Evolutionary conservation across 2,113 vertebrate species (phyloP), one percentile per base, ranked within the genome.

Genomic region (Pseudorectes ferrugineus): DNA sequence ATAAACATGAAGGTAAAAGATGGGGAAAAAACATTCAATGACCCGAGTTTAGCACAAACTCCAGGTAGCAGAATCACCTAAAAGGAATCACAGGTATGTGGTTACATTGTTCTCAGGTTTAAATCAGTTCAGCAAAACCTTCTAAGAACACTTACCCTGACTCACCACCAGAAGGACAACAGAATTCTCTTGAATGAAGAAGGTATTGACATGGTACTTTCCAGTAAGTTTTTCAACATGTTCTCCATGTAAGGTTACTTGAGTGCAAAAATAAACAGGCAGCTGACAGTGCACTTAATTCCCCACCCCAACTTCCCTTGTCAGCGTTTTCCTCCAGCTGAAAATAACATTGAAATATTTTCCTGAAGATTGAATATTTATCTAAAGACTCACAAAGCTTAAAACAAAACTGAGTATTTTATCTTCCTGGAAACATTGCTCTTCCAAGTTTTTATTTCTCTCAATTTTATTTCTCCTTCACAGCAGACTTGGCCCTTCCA

Each of bases 71-170:
- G 29, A 46, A 55, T 21, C 9, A 61, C 20, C 25, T 42, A n/a
- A 63, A 40, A 23, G 14, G 9, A 36, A 54, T 40, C 40, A 23
- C 3, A 51, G 10, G 28, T 16, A 28, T 0, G 1, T 33, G 26
- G 36, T 40, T 40, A 40, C 1, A 0, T 2, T 11, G 31, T 9
- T 80, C 29, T n/a, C 42, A 18, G 2, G 35, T 52, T 66, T 49
- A 63, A 20, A 43, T 22, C n/a, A 20, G 13, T 52, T 83, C 13
- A 57, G 42, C 12, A 55, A 88, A 70, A 66, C 1, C 14, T 75
- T 38, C 12, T 31, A 79, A 25, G 20, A 76, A 38, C 3, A 5
- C 8, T 51, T 17, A 55, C 6, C 19, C 21, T 9, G 19, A 52
- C 52, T 12, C 51, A 21, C 29, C 68, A 76, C 14, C 49, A 52